Conservation (phyloP, 92 coral and sea anemone genomes). For the Umimayanthus kanabou region DNA sequence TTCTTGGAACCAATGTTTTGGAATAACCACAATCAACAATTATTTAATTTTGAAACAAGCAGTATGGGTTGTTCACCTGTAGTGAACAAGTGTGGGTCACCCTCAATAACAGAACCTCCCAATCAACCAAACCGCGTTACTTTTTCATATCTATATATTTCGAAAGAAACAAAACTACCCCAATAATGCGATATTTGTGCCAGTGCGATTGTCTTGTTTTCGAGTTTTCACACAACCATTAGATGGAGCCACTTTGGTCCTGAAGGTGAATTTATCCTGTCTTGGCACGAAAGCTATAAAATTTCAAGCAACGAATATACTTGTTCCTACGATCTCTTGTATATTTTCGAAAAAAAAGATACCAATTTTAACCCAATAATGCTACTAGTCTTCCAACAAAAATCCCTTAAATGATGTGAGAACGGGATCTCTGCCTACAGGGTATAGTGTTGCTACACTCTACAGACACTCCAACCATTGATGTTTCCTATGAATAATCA, state of each 20-base stretch:
- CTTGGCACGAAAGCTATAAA: not conserved
- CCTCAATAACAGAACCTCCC: not conserved
- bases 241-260: not conserved
- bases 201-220: not conserved
- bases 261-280: not conserved
- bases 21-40: slow-evolving; percentile 16
- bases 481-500: not conserved
- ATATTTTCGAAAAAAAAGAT: not conserved
- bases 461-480: not conserved
- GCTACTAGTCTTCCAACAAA: not conserved
- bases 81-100: not conserved
- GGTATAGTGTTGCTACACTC: not conserved
- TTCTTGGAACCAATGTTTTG: slow-evolving; percentile 30
- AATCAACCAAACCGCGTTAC: not conserved
- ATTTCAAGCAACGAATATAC: not conserved
- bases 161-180: not conserved
- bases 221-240: not conserved
- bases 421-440: not conserved
- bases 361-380: not conserved
- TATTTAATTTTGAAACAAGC: not conserved
- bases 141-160: too few relatives aligned
- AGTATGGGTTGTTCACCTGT: not conserved
- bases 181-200: not conserved
- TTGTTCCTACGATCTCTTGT: too few relatives aligned
- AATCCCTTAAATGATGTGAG: not conserved